Base-by-base conservation (phyloP, 2,113 vertebrate species). In the Bungarus multicinctus region DNA sequence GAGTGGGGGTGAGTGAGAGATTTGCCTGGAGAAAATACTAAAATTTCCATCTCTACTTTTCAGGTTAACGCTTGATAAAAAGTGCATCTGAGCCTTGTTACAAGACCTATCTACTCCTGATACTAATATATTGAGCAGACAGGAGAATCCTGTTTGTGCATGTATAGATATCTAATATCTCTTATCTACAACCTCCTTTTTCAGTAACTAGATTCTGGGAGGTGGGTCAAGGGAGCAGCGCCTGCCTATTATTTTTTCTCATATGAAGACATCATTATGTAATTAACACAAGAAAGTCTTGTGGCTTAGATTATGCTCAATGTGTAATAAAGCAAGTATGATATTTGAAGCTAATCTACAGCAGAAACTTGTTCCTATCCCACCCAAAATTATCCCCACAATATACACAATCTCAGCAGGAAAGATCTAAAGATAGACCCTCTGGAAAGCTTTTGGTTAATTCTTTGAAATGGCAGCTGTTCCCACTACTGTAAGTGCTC, bases 351-450 rank as follows among this genome's bases (percentile, higher is more conserved):
- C 9, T 45, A 20, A 3, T 57, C 85, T 85, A 39, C 34, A 92
- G 45, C 50, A 92, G 45, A 50, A 87, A 3, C 43, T 52, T 50
- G 2, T 39, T 57, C 25, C 23, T 53, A 1, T 30, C 39, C 14
- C 89, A n/a, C 2, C 10, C 18, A 45, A 92, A 92, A 60, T 53
- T 64, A 5, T 11, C 5, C 53, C 27, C 53, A 39, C 23, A 50
- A n/a, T 81, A 90, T 18, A 34, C 55, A 55, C 91, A n/a, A 0
- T 85, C 74, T 89, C 23, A 91, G 43, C 27, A 95, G 2, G 7
- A 50, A 93, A 0, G 12, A 45, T 89, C 50, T 90, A 45, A 93
- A 96, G 96, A 94, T 50, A 96, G 93, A 1, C 3, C 57, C 0
- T 55, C 25, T 18, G 2, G 4, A 22, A 93, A 91, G 89, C 0